Conservation (phyloP, 2,888 invertebrate species). For the Xestoiulus laeticollis region DNA sequence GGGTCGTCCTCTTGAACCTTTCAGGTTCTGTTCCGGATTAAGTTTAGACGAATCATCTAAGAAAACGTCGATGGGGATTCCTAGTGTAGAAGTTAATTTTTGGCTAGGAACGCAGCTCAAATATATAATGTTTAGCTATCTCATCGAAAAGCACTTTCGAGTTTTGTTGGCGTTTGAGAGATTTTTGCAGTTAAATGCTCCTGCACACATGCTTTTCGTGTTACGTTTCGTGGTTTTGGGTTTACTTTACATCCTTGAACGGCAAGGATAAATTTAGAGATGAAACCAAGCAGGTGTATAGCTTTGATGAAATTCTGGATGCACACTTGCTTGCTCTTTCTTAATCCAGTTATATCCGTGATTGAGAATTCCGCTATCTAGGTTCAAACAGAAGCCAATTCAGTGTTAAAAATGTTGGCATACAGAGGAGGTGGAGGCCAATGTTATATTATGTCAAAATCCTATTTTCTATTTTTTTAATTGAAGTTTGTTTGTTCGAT, state of each 20-base stretch:
- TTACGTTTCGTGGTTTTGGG: neutral
- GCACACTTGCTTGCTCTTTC: neutral
- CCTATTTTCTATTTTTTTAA: no score
- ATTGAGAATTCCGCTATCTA: neutral
- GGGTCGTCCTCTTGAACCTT: conserved; percentile 14
- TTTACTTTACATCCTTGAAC: conserved; percentile 10
- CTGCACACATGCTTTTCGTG: neutral
- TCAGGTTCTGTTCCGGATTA: neutral
- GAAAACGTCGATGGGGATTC: neutral
- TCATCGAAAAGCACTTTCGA: conserved; percentile 44
- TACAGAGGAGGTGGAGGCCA: no score
- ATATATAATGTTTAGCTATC: conserved; percentile 44
- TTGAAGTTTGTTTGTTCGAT: no score
- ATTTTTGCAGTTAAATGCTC: conserved; percentile 35
- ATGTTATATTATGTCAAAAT: no score
- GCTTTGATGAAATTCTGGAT: neutral
- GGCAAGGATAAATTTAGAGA: neutral
- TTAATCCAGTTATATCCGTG: neutral
- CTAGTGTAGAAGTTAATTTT: neutral
- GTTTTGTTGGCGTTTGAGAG: conserved; percentile 13
- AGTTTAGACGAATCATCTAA: neutral
- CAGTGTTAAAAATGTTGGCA: no score
- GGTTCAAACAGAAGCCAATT: neutral
- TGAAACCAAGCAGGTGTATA: conserved; percentile 22
- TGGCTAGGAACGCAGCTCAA: conserved; percentile 40